A percentile compares a stretch with the other conserved stretches of the same genome.
Evolutionary conservation across 1,140 invertebrate genomes (phyloP).

Genomic region (Homalodisca vitripennis): DNA sequence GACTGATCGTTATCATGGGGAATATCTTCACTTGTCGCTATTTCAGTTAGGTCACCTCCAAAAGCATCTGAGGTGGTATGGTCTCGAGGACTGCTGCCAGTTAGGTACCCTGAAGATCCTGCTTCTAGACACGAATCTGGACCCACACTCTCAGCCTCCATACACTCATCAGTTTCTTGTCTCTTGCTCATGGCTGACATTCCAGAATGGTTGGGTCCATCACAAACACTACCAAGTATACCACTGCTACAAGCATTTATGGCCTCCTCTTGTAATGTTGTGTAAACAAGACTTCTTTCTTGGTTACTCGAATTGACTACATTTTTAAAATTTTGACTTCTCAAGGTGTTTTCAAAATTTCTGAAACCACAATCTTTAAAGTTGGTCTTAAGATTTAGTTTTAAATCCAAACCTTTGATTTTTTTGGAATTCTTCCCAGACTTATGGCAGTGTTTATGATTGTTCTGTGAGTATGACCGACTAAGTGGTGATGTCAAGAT

Average conservation of each 20-base stretch:
- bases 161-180: slow-evolving; percentile 30
- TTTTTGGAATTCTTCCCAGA: background rate
- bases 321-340: background rate
- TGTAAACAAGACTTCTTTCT: slow-evolving; percentile 17
- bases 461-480: background rate
- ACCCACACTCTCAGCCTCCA: slow-evolving; percentile 30
- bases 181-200: slow-evolving; percentile 21
- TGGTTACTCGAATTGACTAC: background rate
- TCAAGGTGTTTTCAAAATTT: background rate
- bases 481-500: background rate
- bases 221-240: slow-evolving; percentile 1
- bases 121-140: slow-evolving; percentile 34
- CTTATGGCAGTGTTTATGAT: background rate
- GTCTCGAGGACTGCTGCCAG: slow-evolving; percentile 52
- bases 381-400: background rate
- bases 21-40: slow-evolving; percentile 63
- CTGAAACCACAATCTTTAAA: background rate
- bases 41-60: slow-evolving; percentile 49
- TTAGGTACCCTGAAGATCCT: slow-evolving; percentile 43
- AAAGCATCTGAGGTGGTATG: slow-evolving; percentile 51
- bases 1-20: slow-evolving; percentile 66
- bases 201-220: background rate
- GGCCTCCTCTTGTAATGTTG: background rate
- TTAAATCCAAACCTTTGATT: slow-evolving; percentile 1
- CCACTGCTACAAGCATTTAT: background rate